These are phyloP conservation scores for Ictalurus punctatus DNA, from an alignment of 2,113 vertebrate genomes.

Conservation along the genomic window DNA sequence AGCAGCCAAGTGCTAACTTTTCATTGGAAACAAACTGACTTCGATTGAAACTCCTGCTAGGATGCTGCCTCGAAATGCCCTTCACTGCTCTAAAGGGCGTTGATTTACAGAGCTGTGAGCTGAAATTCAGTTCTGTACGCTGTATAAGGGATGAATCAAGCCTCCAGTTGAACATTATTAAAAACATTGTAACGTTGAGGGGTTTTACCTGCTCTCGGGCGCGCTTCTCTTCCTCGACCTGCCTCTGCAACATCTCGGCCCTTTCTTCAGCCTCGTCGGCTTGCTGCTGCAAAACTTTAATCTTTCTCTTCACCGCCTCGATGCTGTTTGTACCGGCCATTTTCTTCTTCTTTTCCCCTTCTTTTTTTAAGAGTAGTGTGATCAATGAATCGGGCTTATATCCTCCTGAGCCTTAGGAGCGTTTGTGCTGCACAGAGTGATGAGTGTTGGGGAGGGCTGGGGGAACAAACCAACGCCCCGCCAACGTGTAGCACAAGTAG, in stretches of 20 bases:
- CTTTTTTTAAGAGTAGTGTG: slow-evolving; percentile 35
- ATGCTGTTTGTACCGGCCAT: slow-evolving; percentile 80
- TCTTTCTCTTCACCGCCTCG: slow-evolving; percentile 87
- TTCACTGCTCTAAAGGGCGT: slow-evolving; percentile 11
- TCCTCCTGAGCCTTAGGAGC: slow-evolving; percentile 6
- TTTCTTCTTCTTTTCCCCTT: not conserved
- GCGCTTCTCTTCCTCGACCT: slow-evolving; percentile 80
- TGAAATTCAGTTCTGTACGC: not conserved
- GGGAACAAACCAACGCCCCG: slow-evolving; percentile 59
- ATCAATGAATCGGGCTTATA: not conserved
- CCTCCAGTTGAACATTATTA: not conserved
- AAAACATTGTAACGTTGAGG: not conserved
- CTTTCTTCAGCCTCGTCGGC: slow-evolving; percentile 84
- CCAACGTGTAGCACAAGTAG: slow-evolving; percentile 37
- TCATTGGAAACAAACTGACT: not conserved
- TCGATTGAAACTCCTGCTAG: not conserved
- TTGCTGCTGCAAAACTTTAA: slow-evolving; percentile 86
- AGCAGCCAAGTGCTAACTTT: not conserved
- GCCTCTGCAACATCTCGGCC: slow-evolving; percentile 78
- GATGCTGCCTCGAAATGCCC: slow-evolving; percentile 6
- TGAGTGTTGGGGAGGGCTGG: slow-evolving; percentile 27
- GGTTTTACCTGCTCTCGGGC: slow-evolving; percentile 80
- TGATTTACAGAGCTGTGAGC: not conserved
- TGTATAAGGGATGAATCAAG: not conserved
- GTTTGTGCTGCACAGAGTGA: slow-evolving; percentile 42